These are phyloP conservation scores for Melanotaenia maccullochi DNA, from an alignment of 2,797 vertebrate genomes.

Conservation along the genomic window DNA sequence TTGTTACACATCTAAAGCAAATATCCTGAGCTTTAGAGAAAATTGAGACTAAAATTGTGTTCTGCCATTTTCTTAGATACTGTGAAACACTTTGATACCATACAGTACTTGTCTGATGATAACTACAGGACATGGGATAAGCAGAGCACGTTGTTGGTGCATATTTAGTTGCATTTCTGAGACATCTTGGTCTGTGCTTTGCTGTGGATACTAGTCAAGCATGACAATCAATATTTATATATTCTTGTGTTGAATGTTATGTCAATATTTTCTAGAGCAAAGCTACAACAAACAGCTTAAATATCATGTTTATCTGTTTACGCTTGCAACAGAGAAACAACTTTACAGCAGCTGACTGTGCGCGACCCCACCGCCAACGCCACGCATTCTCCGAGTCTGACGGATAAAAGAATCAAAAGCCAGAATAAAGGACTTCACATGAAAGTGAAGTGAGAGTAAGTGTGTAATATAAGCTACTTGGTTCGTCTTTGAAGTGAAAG, in stretches of 20 bases:
- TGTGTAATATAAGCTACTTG: slow-evolving; percentile 61
- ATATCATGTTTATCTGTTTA: slow-evolving; percentile 33
- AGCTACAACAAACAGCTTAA: slow-evolving; percentile 48
- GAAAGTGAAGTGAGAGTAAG: slow-evolving; percentile 40
- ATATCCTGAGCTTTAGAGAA: slow-evolving; percentile 42
- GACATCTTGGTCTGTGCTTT: slow-evolving; percentile 21
- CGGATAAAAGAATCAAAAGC: slow-evolving; percentile 38
- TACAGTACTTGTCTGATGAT: slow-evolving; percentile 55
- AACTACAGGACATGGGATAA: slow-evolving; percentile 32
- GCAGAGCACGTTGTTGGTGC: slow-evolving; percentile 30
- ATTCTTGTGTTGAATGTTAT: slow-evolving; percentile 25
- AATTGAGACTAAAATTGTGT: slow-evolving; percentile 30
- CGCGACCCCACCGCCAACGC: slow-evolving; percentile 3
- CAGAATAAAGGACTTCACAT: slow-evolving; percentile 43
- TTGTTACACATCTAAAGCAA: slow-evolving; percentile 48
- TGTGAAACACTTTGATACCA: slow-evolving; percentile 36
- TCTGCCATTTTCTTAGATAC: slow-evolving; percentile 38
- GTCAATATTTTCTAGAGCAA: slow-evolving; percentile 11
- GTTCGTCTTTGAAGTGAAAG: slow-evolving; percentile 43
- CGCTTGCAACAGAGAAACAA: slow-evolving; percentile 8
- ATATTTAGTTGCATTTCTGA: slow-evolving; percentile 48
- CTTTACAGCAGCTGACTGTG: slow-evolving; percentile 20
- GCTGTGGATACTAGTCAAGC: slow-evolving; percentile 18
- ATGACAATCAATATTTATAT: slow-evolving; percentile 42
- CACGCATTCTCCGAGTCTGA: slow-evolving; percentile 23